These are phyloP conservation scores for Indri indri DNA, from an alignment of 2,113 vertebrate species.

Conservation along the genomic window DNA sequence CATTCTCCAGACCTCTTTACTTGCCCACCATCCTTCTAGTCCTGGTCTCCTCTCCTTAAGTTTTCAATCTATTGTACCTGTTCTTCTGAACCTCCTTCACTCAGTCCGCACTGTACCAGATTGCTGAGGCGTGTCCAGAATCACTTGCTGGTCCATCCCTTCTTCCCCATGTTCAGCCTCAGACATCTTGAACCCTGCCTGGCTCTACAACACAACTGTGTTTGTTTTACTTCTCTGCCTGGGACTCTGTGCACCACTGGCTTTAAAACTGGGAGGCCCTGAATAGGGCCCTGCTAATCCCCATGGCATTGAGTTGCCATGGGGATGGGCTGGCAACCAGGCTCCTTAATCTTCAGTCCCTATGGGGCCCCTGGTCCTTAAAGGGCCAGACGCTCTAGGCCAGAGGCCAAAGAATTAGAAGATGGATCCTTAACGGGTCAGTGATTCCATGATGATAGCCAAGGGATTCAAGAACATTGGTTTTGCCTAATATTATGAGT, in stretches of 20 bases:
- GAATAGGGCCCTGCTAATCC: neutral
- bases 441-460: neutral
- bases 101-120: fast-evolving
- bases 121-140: neutral
- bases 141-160: neutral
- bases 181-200: neutral
- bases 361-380: neutral
- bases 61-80: neutral
- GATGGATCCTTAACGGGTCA: neutral
- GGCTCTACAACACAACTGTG: neutral
- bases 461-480: neutral
- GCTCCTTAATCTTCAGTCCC: neutral
- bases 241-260: neutral
- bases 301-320: neutral
- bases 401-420: neutral
- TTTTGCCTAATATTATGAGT: neutral
- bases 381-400: neutral
- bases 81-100: neutral
- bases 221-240: neutral
- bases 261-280: neutral
- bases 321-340: neutral
- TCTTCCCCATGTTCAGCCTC: neutral
- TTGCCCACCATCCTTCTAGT: neutral
- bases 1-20: neutral
- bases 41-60: neutral